Conservation (phyloP, 2,888 invertebrate species). For the Lapara coniferarum region DNA sequence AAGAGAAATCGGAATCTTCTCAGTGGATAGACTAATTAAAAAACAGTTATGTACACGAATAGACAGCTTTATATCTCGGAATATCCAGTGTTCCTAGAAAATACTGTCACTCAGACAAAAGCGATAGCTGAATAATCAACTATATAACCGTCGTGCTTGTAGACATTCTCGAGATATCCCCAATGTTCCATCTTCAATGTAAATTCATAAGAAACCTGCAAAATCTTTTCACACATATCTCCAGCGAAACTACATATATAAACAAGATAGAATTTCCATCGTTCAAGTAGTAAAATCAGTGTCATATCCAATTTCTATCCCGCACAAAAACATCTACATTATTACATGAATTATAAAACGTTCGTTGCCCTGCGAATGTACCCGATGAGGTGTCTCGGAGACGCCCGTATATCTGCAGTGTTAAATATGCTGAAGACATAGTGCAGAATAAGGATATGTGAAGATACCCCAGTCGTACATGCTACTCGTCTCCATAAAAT, state of each 20-base stretch:
- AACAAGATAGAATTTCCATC: constrained; percentile 15
- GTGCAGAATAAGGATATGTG: neutral
- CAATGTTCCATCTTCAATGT: neutral
- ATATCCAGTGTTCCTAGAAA: neutral
- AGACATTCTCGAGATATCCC: neutral
- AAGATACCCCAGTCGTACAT: neutral
- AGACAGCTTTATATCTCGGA: neutral
- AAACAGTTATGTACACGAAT: neutral
- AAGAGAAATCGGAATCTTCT: too few relatives aligned
- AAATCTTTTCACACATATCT: neutral
- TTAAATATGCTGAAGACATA: constrained; percentile 5
- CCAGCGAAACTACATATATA: constrained; percentile 8
- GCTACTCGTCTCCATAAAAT: too few relatives aligned
- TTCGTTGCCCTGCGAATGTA: constrained; percentile 28
- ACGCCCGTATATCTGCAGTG: constrained; percentile 26
- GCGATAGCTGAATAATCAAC: too few relatives aligned
- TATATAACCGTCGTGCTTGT: too few relatives aligned
- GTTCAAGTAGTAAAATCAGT: constrained; percentile 10
- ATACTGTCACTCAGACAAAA: too few relatives aligned
- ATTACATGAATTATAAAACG: constrained; percentile 30
- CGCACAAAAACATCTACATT: constrained; percentile 25
- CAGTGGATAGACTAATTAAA: too few relatives aligned
- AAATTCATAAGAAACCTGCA: neutral
- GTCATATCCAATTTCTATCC: constrained; percentile 27
- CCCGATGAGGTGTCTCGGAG: constrained; percentile 34